These are phyloP conservation scores for Pithys albifrons DNA, from an alignment of 2,113 vertebrate genomes.

Conservation along the genomic window DNA sequence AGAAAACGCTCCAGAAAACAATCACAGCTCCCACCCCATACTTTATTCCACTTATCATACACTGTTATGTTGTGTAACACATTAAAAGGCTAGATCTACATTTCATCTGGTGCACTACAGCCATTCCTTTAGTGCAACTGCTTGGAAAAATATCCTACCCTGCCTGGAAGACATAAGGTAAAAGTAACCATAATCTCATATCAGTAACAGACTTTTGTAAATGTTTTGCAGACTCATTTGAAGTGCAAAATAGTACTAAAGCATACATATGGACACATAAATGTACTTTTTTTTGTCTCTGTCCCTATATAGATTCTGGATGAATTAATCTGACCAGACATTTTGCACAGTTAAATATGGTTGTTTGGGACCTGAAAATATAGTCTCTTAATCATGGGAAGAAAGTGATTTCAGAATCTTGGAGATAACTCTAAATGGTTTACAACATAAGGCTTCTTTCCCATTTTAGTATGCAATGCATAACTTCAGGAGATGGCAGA, in stretches of 20 bases:
- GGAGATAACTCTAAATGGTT: too few species aligned
- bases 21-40: rapidly evolving
- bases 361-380: background rate
- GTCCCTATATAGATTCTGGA: background rate
- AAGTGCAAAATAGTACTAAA: background rate
- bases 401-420: background rate
- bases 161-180: background rate
- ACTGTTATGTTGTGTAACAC: background rate
- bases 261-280: background rate
- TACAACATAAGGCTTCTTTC: too few species aligned
- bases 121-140: background rate
- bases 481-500: background rate
- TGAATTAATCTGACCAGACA: background rate
- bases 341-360: background rate
- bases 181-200: background rate
- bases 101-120: background rate
- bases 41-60: background rate
- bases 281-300: background rate
- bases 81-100: background rate
- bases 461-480: rapidly evolving
- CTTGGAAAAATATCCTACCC: background rate
- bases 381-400: background rate
- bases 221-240: background rate
- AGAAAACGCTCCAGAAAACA: background rate
- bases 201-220: background rate